Percentiles rank a stretch among this genome's conserved stretches.
These are phyloP conservation scores for Prostheceraeus crozeri DNA, from an alignment of 2,888 invertebrate species.

Conservation along the genomic window DNA sequence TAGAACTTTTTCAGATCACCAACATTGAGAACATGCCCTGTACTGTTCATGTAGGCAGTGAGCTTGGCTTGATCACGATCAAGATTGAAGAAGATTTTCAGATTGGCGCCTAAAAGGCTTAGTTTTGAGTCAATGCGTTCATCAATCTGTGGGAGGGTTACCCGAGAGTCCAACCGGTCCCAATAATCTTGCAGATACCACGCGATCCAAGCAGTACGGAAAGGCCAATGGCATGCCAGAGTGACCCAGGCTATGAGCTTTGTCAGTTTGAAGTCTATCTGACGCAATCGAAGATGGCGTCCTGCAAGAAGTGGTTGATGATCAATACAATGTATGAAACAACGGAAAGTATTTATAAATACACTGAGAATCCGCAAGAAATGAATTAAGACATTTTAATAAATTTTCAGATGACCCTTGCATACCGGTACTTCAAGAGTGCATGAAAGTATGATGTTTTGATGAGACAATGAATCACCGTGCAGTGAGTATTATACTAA, in stretches of 20 bases:
- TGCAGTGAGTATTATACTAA: no score
- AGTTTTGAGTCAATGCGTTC: neutral
- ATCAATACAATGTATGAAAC: no score
- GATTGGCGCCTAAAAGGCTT: neutral
- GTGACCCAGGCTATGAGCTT: conserved; percentile 22
- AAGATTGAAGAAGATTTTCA: neutral
- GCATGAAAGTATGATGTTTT: no score
- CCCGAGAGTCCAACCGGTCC: neutral
- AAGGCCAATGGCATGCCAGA: conserved; percentile 17
- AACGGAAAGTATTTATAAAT: no score
- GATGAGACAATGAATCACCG: no score
- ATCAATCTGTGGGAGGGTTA: neutral
- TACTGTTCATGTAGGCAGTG: neutral
- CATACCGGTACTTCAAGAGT: no score
- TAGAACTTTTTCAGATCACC: neutral
- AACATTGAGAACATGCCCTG: neutral
- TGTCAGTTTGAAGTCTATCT: conserved; percentile 29
- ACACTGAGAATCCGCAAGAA: no score
- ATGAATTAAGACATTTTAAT: no score
- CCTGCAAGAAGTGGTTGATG: no score
- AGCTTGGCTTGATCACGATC: conserved; percentile 6
- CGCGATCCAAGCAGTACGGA: conserved; percentile 13
- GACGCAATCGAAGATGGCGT: conserved; percentile 23
- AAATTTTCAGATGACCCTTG: no score
- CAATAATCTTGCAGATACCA: neutral